A percentile compares a stretch with the other conserved stretches of the same genome.
These are phyloP conservation scores for Paramisgurnus dabryanus DNA, from an alignment of 2,113 vertebrate species.

Conservation along the genomic window DNA sequence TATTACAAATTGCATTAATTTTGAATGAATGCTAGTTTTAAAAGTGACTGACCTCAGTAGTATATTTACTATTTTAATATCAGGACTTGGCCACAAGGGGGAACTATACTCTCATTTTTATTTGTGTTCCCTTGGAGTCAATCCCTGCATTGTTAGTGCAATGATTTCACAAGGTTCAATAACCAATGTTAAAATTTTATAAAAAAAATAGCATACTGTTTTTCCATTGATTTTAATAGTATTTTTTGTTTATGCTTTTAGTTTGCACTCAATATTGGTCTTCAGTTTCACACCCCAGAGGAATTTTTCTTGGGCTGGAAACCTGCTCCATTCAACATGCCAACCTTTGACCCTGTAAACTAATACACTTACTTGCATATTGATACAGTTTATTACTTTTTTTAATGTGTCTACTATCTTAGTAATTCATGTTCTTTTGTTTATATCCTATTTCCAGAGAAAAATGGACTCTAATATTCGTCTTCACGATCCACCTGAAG, in stretches of 20 bases:
- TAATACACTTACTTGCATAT: no score
- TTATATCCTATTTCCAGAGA: constrained; percentile 65
- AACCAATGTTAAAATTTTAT: no score
- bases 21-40: neutral
- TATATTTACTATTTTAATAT: neutral
- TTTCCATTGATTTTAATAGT: no score
- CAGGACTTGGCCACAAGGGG: neutral
- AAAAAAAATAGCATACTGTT: no score
- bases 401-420: neutral
- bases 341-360: constrained; percentile 84
- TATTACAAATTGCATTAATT: neutral
- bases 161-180: no score
- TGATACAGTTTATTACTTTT: neutral
- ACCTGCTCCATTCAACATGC: constrained; percentile 73
- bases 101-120: neutral
- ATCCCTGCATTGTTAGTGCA: no score
- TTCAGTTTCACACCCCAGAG: constrained; percentile 84
- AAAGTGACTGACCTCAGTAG: neutral
- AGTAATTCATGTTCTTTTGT: neutral
- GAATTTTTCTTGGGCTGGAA: constrained; percentile 89
- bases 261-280: constrained; percentile 85
- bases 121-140: no score
- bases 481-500: constrained; percentile 75
- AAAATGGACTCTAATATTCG: constrained; percentile 59
- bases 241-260: constrained; percentile 48